Base-by-base conservation (phyloP, 2,113 vertebrate species). In the Heteronetta atricapilla region DNA sequence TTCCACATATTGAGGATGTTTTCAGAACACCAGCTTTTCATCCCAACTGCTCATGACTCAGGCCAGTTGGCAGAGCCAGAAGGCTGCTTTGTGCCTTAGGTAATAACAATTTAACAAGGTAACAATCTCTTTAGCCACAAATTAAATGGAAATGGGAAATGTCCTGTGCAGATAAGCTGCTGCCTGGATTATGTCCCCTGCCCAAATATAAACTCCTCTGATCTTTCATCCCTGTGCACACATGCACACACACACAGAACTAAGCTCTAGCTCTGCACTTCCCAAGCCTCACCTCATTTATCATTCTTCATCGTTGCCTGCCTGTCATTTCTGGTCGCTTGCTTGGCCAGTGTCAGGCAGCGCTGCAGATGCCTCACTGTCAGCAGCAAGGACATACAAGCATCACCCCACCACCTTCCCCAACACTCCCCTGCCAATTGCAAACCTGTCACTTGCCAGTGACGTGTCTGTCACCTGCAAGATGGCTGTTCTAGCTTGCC, bases 51-150 rank as follows among this genome's bases (percentile, higher is more conserved):
- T 90, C 8, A 4, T 80, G 86, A 94, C 84, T 95, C 95, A 76
- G 88, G 91, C 94, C 95, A 95, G 89, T 93, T 95, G 94, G 96
- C 96, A 96, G 93, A 93, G 88, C 90, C 96, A 95, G 88, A 93
- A 89, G 87, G 86, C 91, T 95, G 94, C 95, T 96, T 93, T 95
- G 80, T 92, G 94, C 96, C 93, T 82, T 28, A 95, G 94, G 96
- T 90, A 97, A 89, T 84, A 94, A 95, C 88, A 92, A 95, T 94
- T 93, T 93, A 94, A 95, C 93, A 93, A 94, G 95, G 95, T 94
- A 96, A 92, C 95, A 95, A 90, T 95, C 96, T 96, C 95, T 94
- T 96, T 94, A 93, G 93, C 90, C 85, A 79, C 93, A 94, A 96
- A 96, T 94, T 91, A 96, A 95, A 95, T 79, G 91, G 94, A 95